Percentiles rank a stretch among this genome's conserved stretches.
phyloP scores from a whole-genome alignment of 1,140 invertebrate species.

The Zaprionus davidi region DNA sequence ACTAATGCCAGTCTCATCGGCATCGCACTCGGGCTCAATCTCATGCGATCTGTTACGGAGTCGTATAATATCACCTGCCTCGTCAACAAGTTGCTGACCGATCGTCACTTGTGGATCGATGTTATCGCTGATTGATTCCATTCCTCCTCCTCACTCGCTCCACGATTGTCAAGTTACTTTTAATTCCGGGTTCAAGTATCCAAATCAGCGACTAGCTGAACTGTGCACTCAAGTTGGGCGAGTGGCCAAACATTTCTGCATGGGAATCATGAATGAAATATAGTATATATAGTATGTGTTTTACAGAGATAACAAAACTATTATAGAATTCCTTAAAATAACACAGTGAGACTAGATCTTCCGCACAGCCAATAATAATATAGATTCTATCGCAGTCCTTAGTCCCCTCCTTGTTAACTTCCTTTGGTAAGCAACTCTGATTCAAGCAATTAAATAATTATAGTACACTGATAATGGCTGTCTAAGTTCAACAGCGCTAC shows the following conservation, averaged over 20 bases:
- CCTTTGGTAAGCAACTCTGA: too few species aligned
- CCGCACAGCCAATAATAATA: too few species aligned
- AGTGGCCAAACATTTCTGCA: not conserved
- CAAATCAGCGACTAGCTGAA: constrained; percentile 4
- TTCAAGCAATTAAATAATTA: too few species aligned
- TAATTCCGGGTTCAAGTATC: not conserved
- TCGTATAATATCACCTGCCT: constrained; percentile 84
- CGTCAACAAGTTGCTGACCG: constrained; percentile 85
- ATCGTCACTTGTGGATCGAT: constrained; percentile 87
- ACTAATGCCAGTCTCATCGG: constrained; percentile 20
- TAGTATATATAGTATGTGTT: too few species aligned
- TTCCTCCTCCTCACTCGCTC: constrained; percentile 58
- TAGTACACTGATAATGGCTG: too few species aligned
- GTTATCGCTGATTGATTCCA: constrained; percentile 89
- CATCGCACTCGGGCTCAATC: constrained; percentile 28
- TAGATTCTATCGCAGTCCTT: too few species aligned
- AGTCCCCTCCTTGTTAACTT: too few species aligned
- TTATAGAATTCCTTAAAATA: too few species aligned
- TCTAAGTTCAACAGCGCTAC: too few species aligned
- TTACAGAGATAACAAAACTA: too few species aligned
- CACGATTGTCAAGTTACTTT: not conserved
- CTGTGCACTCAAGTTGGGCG: constrained; percentile 3
- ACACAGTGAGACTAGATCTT: too few species aligned
- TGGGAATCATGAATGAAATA: not conserved
- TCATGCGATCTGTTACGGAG: not conserved